phyloP scores from a whole-genome alignment of 2,888 invertebrate genomes.

The Drosophila ezoana region DNA sequence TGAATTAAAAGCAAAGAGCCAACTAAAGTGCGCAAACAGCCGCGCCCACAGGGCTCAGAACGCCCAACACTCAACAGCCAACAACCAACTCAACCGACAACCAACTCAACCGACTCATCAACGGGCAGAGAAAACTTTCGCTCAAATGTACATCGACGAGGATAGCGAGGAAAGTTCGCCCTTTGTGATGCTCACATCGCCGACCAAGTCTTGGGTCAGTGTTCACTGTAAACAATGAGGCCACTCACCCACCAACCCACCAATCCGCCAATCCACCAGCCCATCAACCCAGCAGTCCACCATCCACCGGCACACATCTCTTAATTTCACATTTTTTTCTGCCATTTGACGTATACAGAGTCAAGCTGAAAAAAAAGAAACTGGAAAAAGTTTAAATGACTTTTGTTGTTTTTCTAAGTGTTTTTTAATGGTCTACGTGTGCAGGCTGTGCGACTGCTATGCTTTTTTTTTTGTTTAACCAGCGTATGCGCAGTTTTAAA shows the following conservation, averaged over 20 bases:
- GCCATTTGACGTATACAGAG: conserved; percentile 48
- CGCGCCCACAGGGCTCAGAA: conserved; percentile 31
- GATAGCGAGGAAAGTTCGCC: conserved; percentile 88
- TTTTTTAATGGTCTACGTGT: conserved; percentile 80
- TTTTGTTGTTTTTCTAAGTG: conserved; percentile 81
- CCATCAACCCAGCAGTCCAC: conserved; percentile 8
- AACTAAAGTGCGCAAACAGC: conserved; percentile 63
- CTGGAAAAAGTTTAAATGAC: conserved; percentile 80
- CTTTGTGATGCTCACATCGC: conserved; percentile 89
- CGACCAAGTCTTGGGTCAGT: conserved; percentile 87
- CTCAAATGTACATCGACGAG: conserved; percentile 86
- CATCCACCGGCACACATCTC: conserved; percentile 63
- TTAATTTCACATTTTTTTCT: conserved; percentile 71
- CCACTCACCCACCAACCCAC: conserved; percentile 43
- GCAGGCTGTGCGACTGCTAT: conserved; percentile 43
- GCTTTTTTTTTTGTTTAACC: conserved; percentile 27
- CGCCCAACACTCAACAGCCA: conserved; percentile 20
- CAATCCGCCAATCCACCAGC: conserved; percentile 28
- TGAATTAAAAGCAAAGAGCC: conserved; percentile 73
- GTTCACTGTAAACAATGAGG: conserved; percentile 81
- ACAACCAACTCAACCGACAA: conserved; percentile 25
- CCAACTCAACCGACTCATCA: conserved; percentile 45
- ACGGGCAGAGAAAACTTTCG: conserved; percentile 61
- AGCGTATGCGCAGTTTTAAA: conserved; percentile 55
- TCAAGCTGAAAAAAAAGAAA: conserved; percentile 47